These are phyloP conservation scores for Phylloscopus whistleri DNA, from an alignment of 2,113 vertebrate genomes.

Conservation along the genomic window DNA sequence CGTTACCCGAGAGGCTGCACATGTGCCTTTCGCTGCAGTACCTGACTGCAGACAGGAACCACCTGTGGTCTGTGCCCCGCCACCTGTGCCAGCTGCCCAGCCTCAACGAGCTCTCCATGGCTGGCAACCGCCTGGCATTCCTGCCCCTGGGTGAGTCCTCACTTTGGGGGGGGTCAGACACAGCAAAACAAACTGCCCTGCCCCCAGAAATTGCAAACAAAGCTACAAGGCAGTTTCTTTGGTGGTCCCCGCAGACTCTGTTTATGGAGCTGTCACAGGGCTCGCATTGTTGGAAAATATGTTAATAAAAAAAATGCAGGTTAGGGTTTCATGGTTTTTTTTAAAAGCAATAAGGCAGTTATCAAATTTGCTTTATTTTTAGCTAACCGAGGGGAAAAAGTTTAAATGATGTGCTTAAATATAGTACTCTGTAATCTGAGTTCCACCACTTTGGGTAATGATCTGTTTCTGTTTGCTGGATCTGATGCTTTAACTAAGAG, in stretches of 20 bases:
- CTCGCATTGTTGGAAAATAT: neutral
- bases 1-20: slow-evolving; percentile 86
- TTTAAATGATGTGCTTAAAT: slow-evolving; percentile 46
- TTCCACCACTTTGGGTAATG: slow-evolving; percentile 14
- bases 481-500: neutral
- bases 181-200: neutral
- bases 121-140: slow-evolving; percentile 88
- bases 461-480: slow-evolving; percentile 36
- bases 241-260: neutral
- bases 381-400: neutral
- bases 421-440: slow-evolving; percentile 39
- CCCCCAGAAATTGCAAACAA: neutral
- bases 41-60: slow-evolving; percentile 90
- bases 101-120: slow-evolving; percentile 96
- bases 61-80: slow-evolving; percentile 83
- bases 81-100: slow-evolving; percentile 92
- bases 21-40: slow-evolving; percentile 92
- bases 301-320: neutral
- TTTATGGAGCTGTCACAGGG: neutral
- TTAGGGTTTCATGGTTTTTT: neutral
- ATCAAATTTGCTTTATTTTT: slow-evolving; percentile 60
- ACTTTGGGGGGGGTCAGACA: no score
- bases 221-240: neutral
- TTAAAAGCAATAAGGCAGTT: neutral
- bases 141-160: slow-evolving; percentile 85